Conservation (phyloP, 2,113 vertebrate species). For the Taxidea taxus region DNA sequence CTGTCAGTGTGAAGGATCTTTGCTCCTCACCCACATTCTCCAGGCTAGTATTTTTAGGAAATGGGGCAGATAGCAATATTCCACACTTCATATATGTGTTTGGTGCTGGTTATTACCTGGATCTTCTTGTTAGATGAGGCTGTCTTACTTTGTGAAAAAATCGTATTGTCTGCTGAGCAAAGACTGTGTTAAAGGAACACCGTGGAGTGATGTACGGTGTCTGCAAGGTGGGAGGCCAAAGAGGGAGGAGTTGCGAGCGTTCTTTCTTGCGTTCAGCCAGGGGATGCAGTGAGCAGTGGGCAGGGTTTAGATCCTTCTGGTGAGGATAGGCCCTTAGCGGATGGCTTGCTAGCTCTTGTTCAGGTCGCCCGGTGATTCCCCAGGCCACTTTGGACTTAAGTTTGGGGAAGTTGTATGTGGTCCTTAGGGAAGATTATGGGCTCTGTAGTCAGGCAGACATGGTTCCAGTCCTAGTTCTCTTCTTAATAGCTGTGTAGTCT, state of each 20-base stretch:
- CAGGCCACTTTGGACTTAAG: neutral
- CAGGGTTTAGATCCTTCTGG: neutral
- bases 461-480: neutral
- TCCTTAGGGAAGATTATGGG: neutral
- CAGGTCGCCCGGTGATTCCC: neutral
- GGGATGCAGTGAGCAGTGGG: neutral
- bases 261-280: neutral
- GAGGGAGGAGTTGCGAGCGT: neutral
- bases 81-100: neutral
- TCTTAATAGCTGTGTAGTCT: neutral
- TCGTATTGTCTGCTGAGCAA: neutral
- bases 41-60: neutral
- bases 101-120: neutral
- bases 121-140: neutral
- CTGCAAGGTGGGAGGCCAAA: neutral
- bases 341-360: neutral
- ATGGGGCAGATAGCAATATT: neutral
- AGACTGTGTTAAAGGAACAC: neutral
- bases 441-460: neutral
- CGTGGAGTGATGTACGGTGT: neutral
- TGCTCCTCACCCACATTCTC: neutral
- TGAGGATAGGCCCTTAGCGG: neutral
- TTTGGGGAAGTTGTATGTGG: neutral
- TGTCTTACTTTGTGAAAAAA: neutral
- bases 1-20: neutral